Evolutionary conservation across 2,113 vertebrate species (phyloP).

Genomic region (Rhodinocichla rosea): DNA sequence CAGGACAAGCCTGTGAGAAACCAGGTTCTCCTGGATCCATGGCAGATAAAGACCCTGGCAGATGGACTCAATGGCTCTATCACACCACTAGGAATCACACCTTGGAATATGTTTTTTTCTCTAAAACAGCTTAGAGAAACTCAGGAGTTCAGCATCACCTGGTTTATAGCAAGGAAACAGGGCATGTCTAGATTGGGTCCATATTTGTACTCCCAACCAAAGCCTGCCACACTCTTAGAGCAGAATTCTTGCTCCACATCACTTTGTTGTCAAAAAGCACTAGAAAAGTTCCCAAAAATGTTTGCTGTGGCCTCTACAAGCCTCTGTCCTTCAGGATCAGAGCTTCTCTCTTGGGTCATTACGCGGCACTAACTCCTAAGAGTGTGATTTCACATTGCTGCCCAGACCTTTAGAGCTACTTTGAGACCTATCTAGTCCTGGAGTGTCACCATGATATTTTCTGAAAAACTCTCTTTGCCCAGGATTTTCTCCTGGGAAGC

Average conservation of each 20-base stretch:
- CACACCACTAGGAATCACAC: neutral
- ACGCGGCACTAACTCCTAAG: rapidly evolving
- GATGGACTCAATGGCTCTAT: too few relatives aligned
- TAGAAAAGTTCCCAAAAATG: neutral
- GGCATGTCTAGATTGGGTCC: neutral
- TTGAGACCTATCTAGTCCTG: neutral
- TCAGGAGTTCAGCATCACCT: neutral
- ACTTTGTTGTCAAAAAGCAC: neutral
- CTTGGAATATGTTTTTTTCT: neutral
- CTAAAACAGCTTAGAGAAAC: neutral
- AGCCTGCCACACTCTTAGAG: neutral
- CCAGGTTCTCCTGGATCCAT: neutral
- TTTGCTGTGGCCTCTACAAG: neutral
- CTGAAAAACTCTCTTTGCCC: too few relatives aligned
- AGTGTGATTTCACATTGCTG: neutral
- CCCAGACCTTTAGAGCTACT: neutral
- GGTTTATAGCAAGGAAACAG: neutral
- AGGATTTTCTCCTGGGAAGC: too few relatives aligned
- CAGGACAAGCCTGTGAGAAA: neutral
- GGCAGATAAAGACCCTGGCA: too few relatives aligned
- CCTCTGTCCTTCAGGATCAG: neutral
- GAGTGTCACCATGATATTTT: too few relatives aligned
- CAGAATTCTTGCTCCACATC: neutral
- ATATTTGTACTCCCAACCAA: neutral
- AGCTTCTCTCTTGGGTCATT: neutral